Evolutionary conservation across 2,797 vertebrate genomes (phyloP), one percentile per base, ranked within the genome.

Genomic region (Amazona finschi): DNA sequence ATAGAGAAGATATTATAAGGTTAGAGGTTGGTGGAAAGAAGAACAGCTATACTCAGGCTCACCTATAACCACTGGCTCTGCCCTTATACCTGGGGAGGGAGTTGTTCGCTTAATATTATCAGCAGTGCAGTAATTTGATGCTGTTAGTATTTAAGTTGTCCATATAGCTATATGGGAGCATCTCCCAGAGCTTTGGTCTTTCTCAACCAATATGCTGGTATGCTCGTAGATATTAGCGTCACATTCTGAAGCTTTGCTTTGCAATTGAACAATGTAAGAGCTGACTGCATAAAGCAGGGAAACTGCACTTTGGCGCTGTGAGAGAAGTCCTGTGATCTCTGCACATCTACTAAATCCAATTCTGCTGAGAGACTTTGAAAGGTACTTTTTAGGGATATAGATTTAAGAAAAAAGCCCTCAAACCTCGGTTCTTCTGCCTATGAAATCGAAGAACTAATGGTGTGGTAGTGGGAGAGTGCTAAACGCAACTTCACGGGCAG

Each of bases 121-220:
- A 84, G 44, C 53, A 84, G 22, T 36, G 38, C 66, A 89, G 22
- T 87, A 52, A 88, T 79, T 77, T 52, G 65, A 38, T 69, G 62
- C 62, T 83, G 58, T 80, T 90, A 71, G 64, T 24, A 64, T 85
- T 79, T n/a, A 74, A 57, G 17, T 89, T 93, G 55, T 80, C 53
- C 39, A 11, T 73, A 18, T 25, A 84, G 66, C n/a, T 91, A 58
- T 61, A 75, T 4, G 6, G n/a, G 58, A 77, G 30, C 30, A 17
- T 31, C 80, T 85, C 30, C 49, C 53, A 74, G 62, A 53, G 64
- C 76, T 96, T 93, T 84, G 87, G 55, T 88, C 82, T 93, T 89
- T 88, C 91, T 65, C 73, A 72, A 7, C 28, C 1, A 0, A 8
- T 62, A 5, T 38, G 46, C 20, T 61, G 55, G 28, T 73, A 66